Conservation (phyloP, 2,113 vertebrate species). For the Prionailurus bengalensis region DNA sequence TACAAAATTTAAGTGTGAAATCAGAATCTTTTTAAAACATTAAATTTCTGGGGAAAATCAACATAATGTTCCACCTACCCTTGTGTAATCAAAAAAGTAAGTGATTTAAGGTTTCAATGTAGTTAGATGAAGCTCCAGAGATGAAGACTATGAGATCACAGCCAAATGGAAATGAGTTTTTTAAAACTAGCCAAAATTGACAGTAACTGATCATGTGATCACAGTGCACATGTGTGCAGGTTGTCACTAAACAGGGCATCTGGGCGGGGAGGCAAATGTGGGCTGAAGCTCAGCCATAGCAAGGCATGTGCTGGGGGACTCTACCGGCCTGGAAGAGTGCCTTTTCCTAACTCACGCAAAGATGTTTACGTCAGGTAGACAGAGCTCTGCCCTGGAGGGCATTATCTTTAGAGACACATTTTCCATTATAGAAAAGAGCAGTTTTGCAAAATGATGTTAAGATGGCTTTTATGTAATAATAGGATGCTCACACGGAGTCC, state of each 20-base stretch:
- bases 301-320: neutral
- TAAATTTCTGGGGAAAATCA: neutral
- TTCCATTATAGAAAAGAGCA: neutral
- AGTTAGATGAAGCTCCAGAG: neutral
- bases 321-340: neutral
- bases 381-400: neutral
- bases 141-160: neutral
- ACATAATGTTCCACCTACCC: neutral
- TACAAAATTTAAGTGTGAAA: neutral
- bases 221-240: neutral
- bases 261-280: too few species aligned
- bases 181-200: neutral
- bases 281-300: neutral
- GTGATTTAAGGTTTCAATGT: neutral
- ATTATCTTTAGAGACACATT: neutral
- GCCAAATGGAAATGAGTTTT: neutral
- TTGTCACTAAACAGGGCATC: neutral
- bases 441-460: neutral
- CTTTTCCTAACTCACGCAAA: neutral
- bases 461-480: neutral
- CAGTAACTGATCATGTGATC: too few species aligned
- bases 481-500: neutral
- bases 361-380: neutral
- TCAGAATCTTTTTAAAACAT: neutral
- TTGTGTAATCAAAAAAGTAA: neutral